Base-by-base conservation (phyloP, 64 coral and sea anemone genomes). In the Montipora capricornis region DNA sequence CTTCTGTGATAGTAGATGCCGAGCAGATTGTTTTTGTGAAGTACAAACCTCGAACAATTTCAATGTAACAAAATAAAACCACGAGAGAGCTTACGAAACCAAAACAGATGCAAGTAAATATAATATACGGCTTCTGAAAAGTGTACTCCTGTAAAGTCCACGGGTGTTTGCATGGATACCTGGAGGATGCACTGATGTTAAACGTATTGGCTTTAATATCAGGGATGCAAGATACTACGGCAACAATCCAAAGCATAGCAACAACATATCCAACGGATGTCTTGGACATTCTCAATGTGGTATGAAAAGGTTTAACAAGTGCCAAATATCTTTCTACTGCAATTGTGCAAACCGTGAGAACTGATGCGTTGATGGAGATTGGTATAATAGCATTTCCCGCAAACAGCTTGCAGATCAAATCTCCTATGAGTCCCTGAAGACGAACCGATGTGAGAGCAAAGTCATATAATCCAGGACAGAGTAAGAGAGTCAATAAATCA, bases 11-110 rank as follows among this genome's bases (percentile, higher is more conserved):
- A 12, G 77, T 8, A 19, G 79, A 20, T 66, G 85, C 44, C 45
- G 82, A 86, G 19, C 64, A 86, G 49, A 86, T 86, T 86, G 82
- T 86, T 51, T 14, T 16, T 12, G 90, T 74, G 13, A 92, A 85
- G 51, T 76, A 92, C 2, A 92, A 74, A 16, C 90, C 90, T 26
- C 73, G 79, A n/a, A 92, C 50, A 50, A 92, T 92, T 77, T 45
- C 73, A 9, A 81, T 74, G 15, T 92, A 85, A 11, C 90, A 92
- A 47, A 74, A 44, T 3, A 86, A 66, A 14, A 92, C 37, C 24
- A 86, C 68, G 1, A 71, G 47, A 12, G 37, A 86, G 46, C 82
- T 86, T 49, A 70, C 5, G 6, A 86, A 22, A 8, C 82, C 82
- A 71, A 71, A 86, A n/a, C 82, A 46, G 50, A 70, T 59, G n/a